Percentiles rank a stretch among this genome's conserved stretches.
Evolutionary conservation across 1,140 invertebrate genomes (phyloP).

Genomic region (Ditylenchus dipsaci): DNA sequence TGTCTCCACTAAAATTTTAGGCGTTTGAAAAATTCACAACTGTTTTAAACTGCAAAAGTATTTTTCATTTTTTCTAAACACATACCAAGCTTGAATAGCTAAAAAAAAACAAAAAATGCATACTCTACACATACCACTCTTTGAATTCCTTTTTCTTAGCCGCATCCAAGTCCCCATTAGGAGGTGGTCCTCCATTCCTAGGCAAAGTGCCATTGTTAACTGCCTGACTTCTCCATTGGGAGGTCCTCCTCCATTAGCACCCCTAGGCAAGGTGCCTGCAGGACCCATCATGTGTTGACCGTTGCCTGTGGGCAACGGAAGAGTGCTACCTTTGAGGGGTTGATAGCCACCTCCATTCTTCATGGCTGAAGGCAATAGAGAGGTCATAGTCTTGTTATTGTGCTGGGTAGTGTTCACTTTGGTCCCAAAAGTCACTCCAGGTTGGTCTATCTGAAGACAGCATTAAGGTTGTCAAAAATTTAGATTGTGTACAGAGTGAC

Average conservation of each 20-base stretch:
- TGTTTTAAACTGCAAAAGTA: too few species aligned
- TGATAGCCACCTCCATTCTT: neutral
- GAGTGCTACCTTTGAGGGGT: neutral
- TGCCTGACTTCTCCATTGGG: neutral
- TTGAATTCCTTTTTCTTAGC: constrained; percentile 9
- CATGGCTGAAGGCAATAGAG: neutral
- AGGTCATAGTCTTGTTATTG: neutral
- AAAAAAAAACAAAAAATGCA: neutral
- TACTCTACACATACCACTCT: constrained; percentile 9
- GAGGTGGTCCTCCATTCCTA: neutral
- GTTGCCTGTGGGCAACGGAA: neutral
- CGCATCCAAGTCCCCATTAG: neutral
- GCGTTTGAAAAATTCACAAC: too few species aligned
- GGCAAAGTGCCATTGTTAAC: neutral
- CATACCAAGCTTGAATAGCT: too few species aligned
- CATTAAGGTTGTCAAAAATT: too few species aligned
- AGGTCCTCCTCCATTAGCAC: neutral
- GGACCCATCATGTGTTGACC: neutral
- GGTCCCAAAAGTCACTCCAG: neutral
- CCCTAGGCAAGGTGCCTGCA: neutral
- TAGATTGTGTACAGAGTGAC: too few species aligned
- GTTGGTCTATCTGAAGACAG: too few species aligned
- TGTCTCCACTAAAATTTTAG: too few species aligned
- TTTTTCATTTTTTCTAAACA: too few species aligned
- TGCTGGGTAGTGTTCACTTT: neutral